These are phyloP conservation scores for Sceliomorpha sp. DNA, from an alignment of 2,888 invertebrate genomes.

Conservation along the genomic window DNA sequence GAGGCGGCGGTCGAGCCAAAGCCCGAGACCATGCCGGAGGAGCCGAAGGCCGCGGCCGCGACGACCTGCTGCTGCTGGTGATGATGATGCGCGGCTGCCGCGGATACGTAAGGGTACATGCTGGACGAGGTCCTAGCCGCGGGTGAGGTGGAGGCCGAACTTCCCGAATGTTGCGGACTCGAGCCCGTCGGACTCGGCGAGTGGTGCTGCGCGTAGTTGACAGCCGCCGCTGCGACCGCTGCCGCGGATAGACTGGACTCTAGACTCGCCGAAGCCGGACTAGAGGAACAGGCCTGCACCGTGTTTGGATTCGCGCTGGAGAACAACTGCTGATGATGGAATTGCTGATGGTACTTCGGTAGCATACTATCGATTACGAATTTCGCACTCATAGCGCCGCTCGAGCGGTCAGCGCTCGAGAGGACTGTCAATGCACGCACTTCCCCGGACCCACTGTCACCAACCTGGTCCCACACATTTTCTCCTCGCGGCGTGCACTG, in stretches of 20 bases:
- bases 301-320: conserved; percentile 88
- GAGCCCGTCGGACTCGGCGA: conserved; percentile 85
- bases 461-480: conserved; percentile 67
- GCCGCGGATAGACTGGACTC: conserved; percentile 85
- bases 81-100: conserved; percentile 84
- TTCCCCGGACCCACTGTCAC: conserved; percentile 81
- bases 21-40: conserved; percentile 84
- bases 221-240: conserved; percentile 85
- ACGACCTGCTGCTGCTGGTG: conserved; percentile 87
- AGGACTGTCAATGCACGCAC: conserved; percentile 67
- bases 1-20: conserved; percentile 82
- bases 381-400: conserved; percentile 91
- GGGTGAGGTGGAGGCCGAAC: conserved; percentile 85
- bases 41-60: conserved; percentile 85
- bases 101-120: conserved; percentile 96
- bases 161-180: conserved; percentile 86
- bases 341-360: conserved; percentile 94
- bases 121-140: conserved; percentile 84
- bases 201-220: conserved; percentile 86
- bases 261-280: conserved; percentile 85
- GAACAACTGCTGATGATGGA: conserved; percentile 85
- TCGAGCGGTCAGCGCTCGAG: conserved; percentile 55
- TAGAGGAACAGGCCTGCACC: conserved; percentile 84
- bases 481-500: conserved; percentile 1
- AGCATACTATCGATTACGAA: conserved; percentile 99